These are phyloP conservation scores for Pteruthius melanotis DNA, from an alignment of 2,113 vertebrate species.

Conservation along the genomic window DNA sequence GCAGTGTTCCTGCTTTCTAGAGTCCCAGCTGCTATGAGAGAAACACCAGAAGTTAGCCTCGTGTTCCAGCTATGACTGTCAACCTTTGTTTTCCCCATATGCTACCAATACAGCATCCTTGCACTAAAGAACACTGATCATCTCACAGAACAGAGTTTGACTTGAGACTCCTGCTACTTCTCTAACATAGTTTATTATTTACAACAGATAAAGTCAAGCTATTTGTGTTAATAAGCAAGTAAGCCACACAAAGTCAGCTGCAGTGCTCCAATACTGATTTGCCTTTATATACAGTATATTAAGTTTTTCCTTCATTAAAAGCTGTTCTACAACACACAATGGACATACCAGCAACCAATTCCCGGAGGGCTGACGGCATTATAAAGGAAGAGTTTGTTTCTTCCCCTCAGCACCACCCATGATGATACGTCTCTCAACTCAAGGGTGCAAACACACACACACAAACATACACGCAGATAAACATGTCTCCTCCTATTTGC, in stretches of 20 bases:
- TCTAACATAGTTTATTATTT: not conserved
- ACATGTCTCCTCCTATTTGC: not conserved
- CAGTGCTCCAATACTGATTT: not conserved
- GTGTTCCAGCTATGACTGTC: not conserved
- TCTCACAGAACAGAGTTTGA: not conserved
- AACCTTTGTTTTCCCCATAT: not conserved
- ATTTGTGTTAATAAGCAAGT: not conserved
- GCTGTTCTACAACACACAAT: not conserved
- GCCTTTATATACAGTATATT: not conserved
- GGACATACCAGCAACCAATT: not conserved
- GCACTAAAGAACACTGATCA: accelerated
- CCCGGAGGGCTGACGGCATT: not conserved
- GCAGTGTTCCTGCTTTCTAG: not conserved
- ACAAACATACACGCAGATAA: not conserved
- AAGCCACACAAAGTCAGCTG: not conserved
- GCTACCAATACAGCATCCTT: not conserved
- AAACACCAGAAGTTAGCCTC: not conserved
- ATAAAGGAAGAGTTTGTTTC: not conserved
- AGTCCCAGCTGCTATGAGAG: not conserved
- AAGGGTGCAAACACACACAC: not conserved
- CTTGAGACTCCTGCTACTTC: not conserved
- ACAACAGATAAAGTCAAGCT: not conserved
- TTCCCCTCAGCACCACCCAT: not conserved
- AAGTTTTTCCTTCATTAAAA: not conserved
- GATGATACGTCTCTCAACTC: not conserved